phyloP scores from a whole-genome alignment of 2,797 vertebrate genomes.

The Hephaestus fuliginosus region DNA sequence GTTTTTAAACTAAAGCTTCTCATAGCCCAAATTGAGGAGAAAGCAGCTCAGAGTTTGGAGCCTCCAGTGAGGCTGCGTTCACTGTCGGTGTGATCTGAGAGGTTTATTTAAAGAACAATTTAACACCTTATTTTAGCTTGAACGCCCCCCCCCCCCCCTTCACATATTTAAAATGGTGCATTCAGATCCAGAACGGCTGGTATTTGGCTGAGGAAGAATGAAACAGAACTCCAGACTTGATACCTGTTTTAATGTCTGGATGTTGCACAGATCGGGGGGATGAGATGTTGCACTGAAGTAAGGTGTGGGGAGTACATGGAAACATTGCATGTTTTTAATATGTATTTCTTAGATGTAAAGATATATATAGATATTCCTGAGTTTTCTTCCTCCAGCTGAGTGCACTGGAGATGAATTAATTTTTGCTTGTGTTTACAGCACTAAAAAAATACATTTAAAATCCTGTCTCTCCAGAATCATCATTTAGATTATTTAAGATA shows the following conservation, averaged over 20 bases:
- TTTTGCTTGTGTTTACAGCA: not conserved
- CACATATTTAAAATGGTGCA: not conserved
- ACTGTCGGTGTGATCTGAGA: not conserved
- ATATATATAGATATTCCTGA: not conserved
- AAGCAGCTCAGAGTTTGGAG: not conserved
- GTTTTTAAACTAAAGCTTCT: constrained; percentile 24
- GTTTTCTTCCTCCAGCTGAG: not conserved
- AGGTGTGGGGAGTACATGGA: too few species aligned
- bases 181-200: not conserved
- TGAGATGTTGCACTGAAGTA: not conserved
- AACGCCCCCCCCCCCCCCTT: not conserved
- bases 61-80: not conserved
- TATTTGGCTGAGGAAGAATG: not conserved
- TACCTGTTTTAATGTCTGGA: not conserved
- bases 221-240: not conserved
- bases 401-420: not conserved
- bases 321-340: not conserved
- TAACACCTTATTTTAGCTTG: not conserved
- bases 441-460: too few species aligned
- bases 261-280: too few species aligned
- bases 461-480: not conserved
- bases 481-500: not conserved
- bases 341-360: not conserved
- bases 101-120: not conserved
- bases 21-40: not conserved